phyloP scores from a whole-genome alignment of 2,113 vertebrate genomes.

The Aspidoscelis tigris region DNA sequence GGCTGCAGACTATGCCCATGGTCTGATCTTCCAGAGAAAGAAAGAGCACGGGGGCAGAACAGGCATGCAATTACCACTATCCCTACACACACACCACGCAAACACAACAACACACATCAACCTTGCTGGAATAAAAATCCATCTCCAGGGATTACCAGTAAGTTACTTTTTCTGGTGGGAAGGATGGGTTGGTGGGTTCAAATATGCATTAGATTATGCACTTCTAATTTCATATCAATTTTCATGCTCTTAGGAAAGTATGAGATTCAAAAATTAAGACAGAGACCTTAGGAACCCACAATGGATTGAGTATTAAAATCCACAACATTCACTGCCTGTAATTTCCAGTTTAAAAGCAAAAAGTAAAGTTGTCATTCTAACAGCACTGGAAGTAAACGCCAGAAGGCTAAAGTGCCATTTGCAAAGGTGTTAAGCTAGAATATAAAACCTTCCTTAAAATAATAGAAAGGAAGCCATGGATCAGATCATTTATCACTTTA shows the following conservation, averaged over 20 bases:
- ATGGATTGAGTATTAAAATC: neutral
- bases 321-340: neutral
- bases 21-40: too few species aligned
- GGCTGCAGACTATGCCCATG: too few species aligned
- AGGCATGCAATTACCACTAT: too few species aligned
- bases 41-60: too few species aligned
- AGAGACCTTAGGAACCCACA: neutral
- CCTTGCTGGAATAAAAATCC: too few species aligned
- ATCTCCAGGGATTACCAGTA: too few species aligned
- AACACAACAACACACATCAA: too few species aligned
- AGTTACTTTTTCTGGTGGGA: too few species aligned
- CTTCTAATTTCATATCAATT: neutral
- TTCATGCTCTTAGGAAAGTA: neutral
- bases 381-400: neutral
- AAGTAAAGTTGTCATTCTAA: neutral
- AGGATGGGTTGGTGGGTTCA: too few species aligned
- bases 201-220: too few species aligned
- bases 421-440: slow-evolving; percentile 26
- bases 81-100: too few species aligned
- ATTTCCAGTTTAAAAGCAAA: neutral
- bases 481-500: slow-evolving; percentile 57
- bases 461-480: slow-evolving; percentile 34
- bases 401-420: slow-evolving; percentile 20
- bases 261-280: neutral
- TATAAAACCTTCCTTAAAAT: slow-evolving; percentile 40